Base-by-base conservation (phyloP, 2,113 vertebrate species). In the Diadophis punctatus region DNA sequence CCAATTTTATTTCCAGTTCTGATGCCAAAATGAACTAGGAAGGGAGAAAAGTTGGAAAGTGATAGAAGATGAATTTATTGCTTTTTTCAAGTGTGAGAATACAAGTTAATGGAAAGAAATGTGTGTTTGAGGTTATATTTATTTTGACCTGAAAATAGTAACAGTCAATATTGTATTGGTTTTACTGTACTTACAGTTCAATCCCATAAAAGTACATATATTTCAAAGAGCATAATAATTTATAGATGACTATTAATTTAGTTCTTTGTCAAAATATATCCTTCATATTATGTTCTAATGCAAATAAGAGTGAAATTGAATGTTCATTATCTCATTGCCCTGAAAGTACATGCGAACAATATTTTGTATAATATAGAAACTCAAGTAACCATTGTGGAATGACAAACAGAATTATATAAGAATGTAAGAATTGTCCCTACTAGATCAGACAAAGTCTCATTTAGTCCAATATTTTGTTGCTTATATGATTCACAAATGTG, bases 301-400 rank as follows among this genome's bases (percentile, higher is more conserved):
- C 74, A 94, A 68, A 95, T 94, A 53, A 74, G 95, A 92, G 48
- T 93, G 93, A 53, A 80, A 94, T 93, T 56, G 92, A 84, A 90
- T 92, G 93, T 91, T 92, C 80, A 89, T 39, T 39, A 22, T 8
- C 22, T 56, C 74, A 27, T 85, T 91, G 34, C 0, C 39, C 23
- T 52, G 74, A 51, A 89, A 63, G n/a, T 34, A 87, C 56, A 91
- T n/a, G n/a, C 0, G 30, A 87, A 63, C 1, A 53, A 58, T 8
- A 25, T 16, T 43, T 10, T 87, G 48, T 52, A 30, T 49, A 12
- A 12, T 18, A 53, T 56, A 91, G 53, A 49, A 14, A 12, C 39
- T 89, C 25, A 22, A 14, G 30, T n/a, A 68, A 80, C 1, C 4
- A 8, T 80, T 48, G 51, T 16, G 14, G 56, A 60, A 23, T 20